phyloP scores from a whole-genome alignment of 2,888 invertebrate genomes.

The Halictus ligatus region DNA sequence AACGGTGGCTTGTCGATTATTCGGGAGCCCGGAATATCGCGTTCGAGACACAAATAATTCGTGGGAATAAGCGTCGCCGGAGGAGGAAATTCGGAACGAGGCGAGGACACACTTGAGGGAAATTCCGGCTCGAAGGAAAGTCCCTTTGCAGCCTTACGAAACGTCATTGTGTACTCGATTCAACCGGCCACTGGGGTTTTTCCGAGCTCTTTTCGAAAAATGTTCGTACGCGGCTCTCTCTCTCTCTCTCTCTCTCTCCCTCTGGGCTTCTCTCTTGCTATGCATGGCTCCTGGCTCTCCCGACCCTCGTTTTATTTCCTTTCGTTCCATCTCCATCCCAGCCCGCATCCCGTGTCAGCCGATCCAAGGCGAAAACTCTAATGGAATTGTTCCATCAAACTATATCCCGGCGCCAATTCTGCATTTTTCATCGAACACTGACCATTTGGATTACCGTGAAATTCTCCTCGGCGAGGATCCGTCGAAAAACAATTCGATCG shows the following conservation, averaged over 20 bases:
- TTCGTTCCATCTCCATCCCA: conserved; percentile 44
- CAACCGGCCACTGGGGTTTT: conserved; percentile 50
- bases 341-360: conserved; percentile 67
- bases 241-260: background rate
- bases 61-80: background rate
- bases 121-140: conserved; percentile 34
- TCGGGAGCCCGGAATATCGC: background rate
- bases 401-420: conserved; percentile 65
- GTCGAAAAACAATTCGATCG: conserved; percentile 44
- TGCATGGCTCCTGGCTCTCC: background rate
- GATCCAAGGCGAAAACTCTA: conserved; percentile 72
- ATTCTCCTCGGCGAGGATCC: conserved; percentile 39
- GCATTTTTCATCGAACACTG: conserved; percentile 71
- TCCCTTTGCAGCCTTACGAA: conserved; percentile 43
- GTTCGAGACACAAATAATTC: conserved; percentile 9
- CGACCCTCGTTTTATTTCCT: conserved; percentile 49
- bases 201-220: conserved; percentile 50
- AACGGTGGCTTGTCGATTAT: background rate
- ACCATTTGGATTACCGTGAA: conserved; percentile 62
- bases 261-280: background rate
- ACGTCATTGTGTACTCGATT: conserved; percentile 52
- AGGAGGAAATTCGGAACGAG: conserved; percentile 1
- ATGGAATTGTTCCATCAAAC: conserved; percentile 72
- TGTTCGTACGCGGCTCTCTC: conserved; percentile 18
- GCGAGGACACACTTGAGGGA: conserved; percentile 13